A percentile compares a stretch with the other conserved stretches of the same genome.
These are phyloP conservation scores for Brachypalpus laphriformis DNA, from an alignment of 2,888 invertebrate species.

Conservation along the genomic window DNA sequence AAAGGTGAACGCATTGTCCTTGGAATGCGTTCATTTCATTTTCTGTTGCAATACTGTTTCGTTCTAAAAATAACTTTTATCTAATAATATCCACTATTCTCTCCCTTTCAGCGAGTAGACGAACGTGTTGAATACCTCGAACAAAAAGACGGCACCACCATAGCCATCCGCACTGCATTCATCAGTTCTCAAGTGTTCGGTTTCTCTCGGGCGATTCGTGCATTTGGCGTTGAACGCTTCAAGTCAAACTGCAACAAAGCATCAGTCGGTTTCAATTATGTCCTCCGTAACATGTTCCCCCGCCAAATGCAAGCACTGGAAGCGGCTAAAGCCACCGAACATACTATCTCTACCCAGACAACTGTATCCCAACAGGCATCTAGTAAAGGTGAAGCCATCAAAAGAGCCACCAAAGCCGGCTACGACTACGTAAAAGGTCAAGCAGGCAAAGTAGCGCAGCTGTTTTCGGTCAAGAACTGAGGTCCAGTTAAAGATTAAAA, in stretches of 20 bases:
- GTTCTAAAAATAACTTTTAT: slow-evolving; percentile 9
- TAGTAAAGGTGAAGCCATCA: slow-evolving; percentile 85
- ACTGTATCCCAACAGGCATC: slow-evolving; percentile 77
- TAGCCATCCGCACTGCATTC: slow-evolving; percentile 93
- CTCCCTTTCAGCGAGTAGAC: slow-evolving; percentile 88
- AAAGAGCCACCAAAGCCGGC: slow-evolving; percentile 91
- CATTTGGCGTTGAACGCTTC: slow-evolving; percentile 95
- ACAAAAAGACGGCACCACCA: slow-evolving; percentile 89
- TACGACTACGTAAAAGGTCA: slow-evolving; percentile 90
- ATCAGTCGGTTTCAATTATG: slow-evolving; percentile 92
- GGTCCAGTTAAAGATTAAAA: slow-evolving; percentile 59
- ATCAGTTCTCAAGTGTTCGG: slow-evolving; percentile 95
- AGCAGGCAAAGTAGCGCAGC: slow-evolving; percentile 80
- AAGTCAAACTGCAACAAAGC: slow-evolving; percentile 93
- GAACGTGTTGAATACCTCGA: slow-evolving; percentile 94
- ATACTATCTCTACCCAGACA: slow-evolving; percentile 68
- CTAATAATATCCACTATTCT: background rate
- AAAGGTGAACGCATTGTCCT: slow-evolving; percentile 20
- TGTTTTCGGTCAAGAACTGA: slow-evolving; percentile 82
- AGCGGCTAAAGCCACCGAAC: slow-evolving; percentile 52
- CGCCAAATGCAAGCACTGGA: slow-evolving; percentile 80
- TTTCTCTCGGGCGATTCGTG: slow-evolving; percentile 93
- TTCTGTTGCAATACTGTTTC: background rate
- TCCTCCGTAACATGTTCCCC: slow-evolving; percentile 89
- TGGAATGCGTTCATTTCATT: slow-evolving; percentile 11